phyloP scores from a whole-genome alignment of 2,113 vertebrate genomes.

The Cavia porcellus region DNA sequence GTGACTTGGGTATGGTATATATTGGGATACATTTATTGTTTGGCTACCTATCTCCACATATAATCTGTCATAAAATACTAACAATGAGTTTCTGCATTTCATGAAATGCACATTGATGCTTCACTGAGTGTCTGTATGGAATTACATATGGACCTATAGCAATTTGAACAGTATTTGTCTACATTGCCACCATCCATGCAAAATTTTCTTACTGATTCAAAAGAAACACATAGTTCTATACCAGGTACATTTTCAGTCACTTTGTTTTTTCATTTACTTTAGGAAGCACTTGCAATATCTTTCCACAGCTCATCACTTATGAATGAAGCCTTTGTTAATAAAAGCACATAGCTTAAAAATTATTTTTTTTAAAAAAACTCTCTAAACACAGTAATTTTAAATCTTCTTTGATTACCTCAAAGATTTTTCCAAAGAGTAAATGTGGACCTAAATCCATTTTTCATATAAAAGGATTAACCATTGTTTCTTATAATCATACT shows the following conservation, averaged over 20 bases:
- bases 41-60: neutral
- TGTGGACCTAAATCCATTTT: constrained; percentile 66
- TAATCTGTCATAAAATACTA: neutral
- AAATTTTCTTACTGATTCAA: constrained; percentile 8
- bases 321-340: constrained; percentile 47
- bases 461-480: constrained; percentile 67
- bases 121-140: neutral
- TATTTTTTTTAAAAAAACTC: constrained; percentile 19
- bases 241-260: constrained; percentile 6
- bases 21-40: constrained; percentile 6
- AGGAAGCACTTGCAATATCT: constrained; percentile 4
- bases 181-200: neutral
- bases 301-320: neutral
- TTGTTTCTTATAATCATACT: constrained; percentile 64
- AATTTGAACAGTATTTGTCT: neutral
- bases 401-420: constrained; percentile 53
- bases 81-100: neutral
- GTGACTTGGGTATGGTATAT: neutral
- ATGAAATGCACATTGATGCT: neutral
- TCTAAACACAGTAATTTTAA: constrained; percentile 48
- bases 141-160: neutral
- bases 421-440: constrained; percentile 8
- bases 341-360: constrained; percentile 23
- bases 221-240: neutral
- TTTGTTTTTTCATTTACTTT: constrained; percentile 54